Percentiles rank a stretch among this genome's conserved stretches.
These are phyloP conservation scores for Microcaecilia unicolor DNA, from an alignment of 2,797 vertebrate genomes.

Conservation along the genomic window DNA sequence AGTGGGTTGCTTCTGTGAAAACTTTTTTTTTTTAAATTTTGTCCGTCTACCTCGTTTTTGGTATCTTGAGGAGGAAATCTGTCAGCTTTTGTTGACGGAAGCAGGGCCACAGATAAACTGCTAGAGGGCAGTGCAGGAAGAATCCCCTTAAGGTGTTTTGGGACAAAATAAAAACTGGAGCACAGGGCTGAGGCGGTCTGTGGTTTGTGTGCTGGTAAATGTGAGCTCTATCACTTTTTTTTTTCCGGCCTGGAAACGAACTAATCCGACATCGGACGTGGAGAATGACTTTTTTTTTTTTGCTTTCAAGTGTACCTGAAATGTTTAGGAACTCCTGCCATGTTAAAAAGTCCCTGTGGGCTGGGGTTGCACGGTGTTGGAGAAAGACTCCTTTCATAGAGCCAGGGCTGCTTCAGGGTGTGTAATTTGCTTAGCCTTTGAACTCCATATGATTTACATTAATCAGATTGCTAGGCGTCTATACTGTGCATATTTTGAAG, in stretches of 20 bases:
- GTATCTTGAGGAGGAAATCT: not conserved
- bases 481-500: slow-evolving; percentile 54
- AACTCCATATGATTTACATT: slow-evolving; percentile 68
- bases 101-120: slow-evolving; percentile 11
- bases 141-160: not conserved
- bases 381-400: slow-evolving; percentile 88
- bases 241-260: slow-evolving; percentile 59
- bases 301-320: slow-evolving; percentile 80
- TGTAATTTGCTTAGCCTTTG: slow-evolving; percentile 77
- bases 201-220: slow-evolving; percentile 54
- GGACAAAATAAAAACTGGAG: not conserved
- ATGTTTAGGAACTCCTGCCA: slow-evolving; percentile 78
- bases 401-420: slow-evolving; percentile 61
- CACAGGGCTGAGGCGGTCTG: too few relatives aligned
- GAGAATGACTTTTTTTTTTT: slow-evolving; percentile 76
- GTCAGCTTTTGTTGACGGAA: too few relatives aligned
- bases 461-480: slow-evolving; percentile 56
- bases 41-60: not conserved
- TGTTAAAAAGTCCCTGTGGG: slow-evolving; percentile 65
- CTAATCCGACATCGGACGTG: slow-evolving; percentile 78
- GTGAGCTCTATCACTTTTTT: slow-evolving; percentile 56
- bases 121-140: slow-evolving; percentile 2
- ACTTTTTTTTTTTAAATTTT: not conserved
- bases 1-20: slow-evolving; percentile 34
- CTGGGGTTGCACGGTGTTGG: slow-evolving; percentile 54